Conservation (phyloP, 2,113 vertebrate genomes). For the Sclerurus mexicanus region DNA sequence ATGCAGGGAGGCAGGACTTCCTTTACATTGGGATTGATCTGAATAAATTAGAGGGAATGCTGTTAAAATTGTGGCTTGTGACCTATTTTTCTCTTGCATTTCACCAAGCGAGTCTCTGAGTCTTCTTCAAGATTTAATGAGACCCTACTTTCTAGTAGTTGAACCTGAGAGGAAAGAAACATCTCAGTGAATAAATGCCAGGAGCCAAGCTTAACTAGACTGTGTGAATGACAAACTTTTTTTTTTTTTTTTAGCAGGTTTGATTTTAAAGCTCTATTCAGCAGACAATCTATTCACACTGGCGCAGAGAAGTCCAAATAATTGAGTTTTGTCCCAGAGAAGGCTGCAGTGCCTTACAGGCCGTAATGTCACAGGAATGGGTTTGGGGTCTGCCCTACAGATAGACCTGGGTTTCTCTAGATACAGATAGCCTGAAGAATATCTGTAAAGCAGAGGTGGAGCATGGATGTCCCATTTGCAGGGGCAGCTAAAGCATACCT, state of each 20-base stretch:
- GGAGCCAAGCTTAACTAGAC: neutral
- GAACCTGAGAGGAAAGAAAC: neutral
- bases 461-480: neutral
- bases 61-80: constrained; percentile 27
- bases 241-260: neutral
- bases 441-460: neutral
- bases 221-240: neutral
- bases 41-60: constrained; percentile 30
- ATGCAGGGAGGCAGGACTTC: neutral
- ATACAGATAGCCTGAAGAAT: neutral
- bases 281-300: neutral
- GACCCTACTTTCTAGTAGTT: neutral
- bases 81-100: constrained; percentile 47
- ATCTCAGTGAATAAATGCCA: neutral
- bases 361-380: neutral
- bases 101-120: neutral
- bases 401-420: neutral
- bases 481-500: neutral
- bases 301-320: neutral
- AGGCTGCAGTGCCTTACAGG: neutral
- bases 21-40: constrained; percentile 23
- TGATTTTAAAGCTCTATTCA: neutral
- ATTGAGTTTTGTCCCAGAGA: neutral
- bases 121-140: constrained; percentile 55
- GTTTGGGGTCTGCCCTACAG: neutral